Evolutionary conservation across 2,888 invertebrate species (phyloP), one percentile per base, ranked within the genome.

Genomic region (Atrina japonica): DNA sequence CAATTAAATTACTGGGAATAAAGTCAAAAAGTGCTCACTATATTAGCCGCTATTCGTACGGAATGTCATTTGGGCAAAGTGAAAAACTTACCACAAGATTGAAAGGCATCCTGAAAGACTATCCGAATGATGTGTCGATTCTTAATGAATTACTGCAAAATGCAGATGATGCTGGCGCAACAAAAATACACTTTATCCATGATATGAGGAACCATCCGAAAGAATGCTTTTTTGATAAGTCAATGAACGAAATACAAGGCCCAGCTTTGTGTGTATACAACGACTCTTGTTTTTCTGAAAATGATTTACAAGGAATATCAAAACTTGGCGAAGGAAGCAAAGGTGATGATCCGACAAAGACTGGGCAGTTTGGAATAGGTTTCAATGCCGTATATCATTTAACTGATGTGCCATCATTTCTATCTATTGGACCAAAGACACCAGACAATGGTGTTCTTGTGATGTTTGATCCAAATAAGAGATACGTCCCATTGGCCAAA

Each of bases 381-480:
- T 89, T 90, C 72, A 90, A 88, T 70, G 85, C 85, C 30, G 89
- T 89, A 3, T 90, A 89, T 75, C 85, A 88, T 70, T 60, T 90
- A n/a, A 89, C 90, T 18, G 89, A 90, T 74, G 86, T 83, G 1
- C 90, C 90, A 6, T 84, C 87, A n/a, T 88, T 89, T 72, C 65
- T 88, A 55, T 84, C 87, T 5, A 75, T 71, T 6, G 83, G 81
- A 21, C 75, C 75, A 40, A 75, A 64, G 18, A 66, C 67, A 30
- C 74, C 75, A 56, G 53, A 68, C 25, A 71, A 69, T 30, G 80
- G 80, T 27, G 58, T 75, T 41, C 53, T 86, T 27, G 79, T 82
- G 70, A 71, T 81, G 9, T 81, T 86, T 61, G 87, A 87, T 66
- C 87, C 87, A 16, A 67, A 83, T 47, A 78, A 80, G 52, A 71